Base-by-base conservation (phyloP, 2,113 vertebrate species). In the Hyaena hyaena region DNA sequence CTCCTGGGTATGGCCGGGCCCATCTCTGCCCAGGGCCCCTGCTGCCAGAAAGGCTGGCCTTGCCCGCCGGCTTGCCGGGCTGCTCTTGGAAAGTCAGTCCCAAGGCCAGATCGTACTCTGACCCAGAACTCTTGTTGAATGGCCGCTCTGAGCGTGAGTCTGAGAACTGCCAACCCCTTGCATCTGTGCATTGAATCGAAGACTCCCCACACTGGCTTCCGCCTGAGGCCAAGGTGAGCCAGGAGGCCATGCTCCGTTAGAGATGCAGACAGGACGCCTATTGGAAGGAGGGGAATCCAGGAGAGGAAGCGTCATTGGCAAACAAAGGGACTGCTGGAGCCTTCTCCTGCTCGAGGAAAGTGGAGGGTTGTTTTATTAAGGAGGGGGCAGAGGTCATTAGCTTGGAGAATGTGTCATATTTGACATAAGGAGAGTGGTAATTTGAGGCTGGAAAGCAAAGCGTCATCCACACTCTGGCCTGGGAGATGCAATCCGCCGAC, bases 391-490 rank as follows among this genome's bases (percentile, higher is more conserved):
- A 97, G 95, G 97, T 97, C 92, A 95, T 93, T 85, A 87, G 96
- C 93, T 96, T n/a, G 65, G 90, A 92, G 55, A 95, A 95, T 97
- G 93, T 95, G 97, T 97, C 96, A 92, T 97, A 94, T 96, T 92
- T 97, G 97, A 97, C 96, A 81, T 76, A 90, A 86, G 91, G 91
- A 97, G 82, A 86, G 89, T 80, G 95, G 96, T 92, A 93, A 71
- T 95, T 95, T 94, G 96, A 97, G 74, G 86, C 95, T 80, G 69
- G 84, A 90, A 79, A 96, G 94, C 55, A 58, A 93, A 91, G 74
- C 76, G 63, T 86, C 8, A 2, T 5, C 9, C 3, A 12, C 33
- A n/a, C 24, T 16, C 55, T 92, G 94, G 79, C 66, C 77, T 43
- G 73, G 66, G 94, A 94, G 93, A 93, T 74, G 66, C 81, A 45